Evolutionary conservation across 2,113 vertebrate species (phyloP), one percentile per base, ranked within the genome.

Genomic region (Hypanus sabinus): DNA sequence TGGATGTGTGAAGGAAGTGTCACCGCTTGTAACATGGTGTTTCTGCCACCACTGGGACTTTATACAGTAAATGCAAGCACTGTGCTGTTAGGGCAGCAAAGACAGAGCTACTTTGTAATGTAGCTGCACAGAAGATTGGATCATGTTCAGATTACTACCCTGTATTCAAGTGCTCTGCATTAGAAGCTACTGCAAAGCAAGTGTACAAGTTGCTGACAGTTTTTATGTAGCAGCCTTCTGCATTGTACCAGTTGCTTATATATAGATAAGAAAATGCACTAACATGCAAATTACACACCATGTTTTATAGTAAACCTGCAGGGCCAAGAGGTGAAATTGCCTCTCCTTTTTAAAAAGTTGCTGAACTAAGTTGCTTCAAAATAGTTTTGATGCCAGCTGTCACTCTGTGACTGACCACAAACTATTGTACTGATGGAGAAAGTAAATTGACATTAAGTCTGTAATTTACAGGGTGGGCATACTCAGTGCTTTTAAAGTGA

Each of bases 221-320:
- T 90, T 90, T 83, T 18, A 65, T 90, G 85, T 33, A 90, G 65
- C 60, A 36, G 33, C 33, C 85, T 90, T 33, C 60, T n/a, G 62
- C 85, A 68, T 90, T 90, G 85, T 65, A 90, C 60, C 57, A 90
- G 60, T 68, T 90, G 85, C 85, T 90, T 90, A 36, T 46, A 27
- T 85, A 33, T 38, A 55, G 46, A 85, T 27, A 88, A 62, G 75
- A n/a, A 76, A n/a, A 65, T 68, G 85, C 85, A 88, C 30, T 27
- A 60, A 85, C 30, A n/a, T 88, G 60, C 60, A 60, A 88, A n/a
- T 88, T 88, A n/a, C 33, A 33, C 83, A 87, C 57, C 27, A 14
- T 62, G 8, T 88, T 33, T 90, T 90, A 68, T 6, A 90, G 30
- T 65, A 65, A 68, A 65, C n/a, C 33, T 79, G 76, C 76, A 65